Evolutionary conservation across 1,140 invertebrate genomes (phyloP), one percentile per base, ranked within the genome.

Genomic region (Drosophila insularis): DNA sequence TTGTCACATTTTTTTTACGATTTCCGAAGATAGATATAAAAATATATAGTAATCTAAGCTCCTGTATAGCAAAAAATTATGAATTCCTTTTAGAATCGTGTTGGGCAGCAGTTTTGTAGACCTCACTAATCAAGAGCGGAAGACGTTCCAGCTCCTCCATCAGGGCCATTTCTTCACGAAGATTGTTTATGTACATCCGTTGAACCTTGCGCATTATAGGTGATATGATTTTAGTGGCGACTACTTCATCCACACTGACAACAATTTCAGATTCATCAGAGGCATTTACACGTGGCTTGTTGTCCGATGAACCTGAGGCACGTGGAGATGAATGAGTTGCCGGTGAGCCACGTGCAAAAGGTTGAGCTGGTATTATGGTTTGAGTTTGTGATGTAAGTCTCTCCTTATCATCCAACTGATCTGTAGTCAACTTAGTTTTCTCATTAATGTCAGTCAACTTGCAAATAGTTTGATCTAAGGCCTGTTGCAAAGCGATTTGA

Each of bases 191-290:
- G 39, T 71, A 84, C 74, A 78, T 84, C 0, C 63, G 61, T 23
- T 80, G 80, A 7, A 86, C 55, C n/a, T 67, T 80, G 1, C 71
- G 72, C 14, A 75, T 66, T 39, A 84, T 68, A 7, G 81, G 81
- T 2, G 69, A 67, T 17, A 86, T 78, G 0, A 84, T 74, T 55
- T 73, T 84, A 4, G 68, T 60, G n/a, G 31, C 65, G 1, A 86
- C 68, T 27, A 86, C 46, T 59, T 86, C 78, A 65, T 73, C 74
- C 0, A 73, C 37, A 31, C 54, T 76, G n/a, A 55, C 37, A 1
- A 11, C 0, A 19, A 19, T 35, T 1, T 27, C 7, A 14, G 27
- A 8, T 74, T 50, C 0, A 54, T 1, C 11, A 8, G 35, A 27
- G 4, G 0, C 40, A 8, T 0, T 23, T n/a, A 10, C 8, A 35